Evolutionary conservation across 2,797 vertebrate genomes (phyloP).

Genomic region (Labroides dimidiatus): DNA sequence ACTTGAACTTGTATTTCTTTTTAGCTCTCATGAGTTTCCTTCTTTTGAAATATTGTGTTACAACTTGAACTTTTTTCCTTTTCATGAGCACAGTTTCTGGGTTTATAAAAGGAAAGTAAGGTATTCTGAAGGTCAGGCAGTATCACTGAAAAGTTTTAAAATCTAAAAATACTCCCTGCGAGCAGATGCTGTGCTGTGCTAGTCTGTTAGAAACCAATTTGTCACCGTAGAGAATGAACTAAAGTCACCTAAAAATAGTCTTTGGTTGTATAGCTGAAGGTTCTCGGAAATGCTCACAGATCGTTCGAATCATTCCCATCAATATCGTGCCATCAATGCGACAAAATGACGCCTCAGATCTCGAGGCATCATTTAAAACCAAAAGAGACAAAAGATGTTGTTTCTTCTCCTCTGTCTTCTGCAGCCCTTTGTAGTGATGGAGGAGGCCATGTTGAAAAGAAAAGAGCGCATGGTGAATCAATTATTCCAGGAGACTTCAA

Average conservation of each 20-base stretch:
- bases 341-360: constrained; percentile 23
- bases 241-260: constrained; percentile 14
- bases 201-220: constrained; percentile 30
- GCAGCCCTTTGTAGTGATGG: constrained; percentile 37
- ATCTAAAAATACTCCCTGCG: constrained; percentile 6
- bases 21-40: neutral
- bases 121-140: constrained; percentile 1
- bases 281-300: neutral
- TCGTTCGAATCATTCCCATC: constrained; percentile 27
- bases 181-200: neutral
- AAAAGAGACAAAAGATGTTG: constrained; percentile 7
- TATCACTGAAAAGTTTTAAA: neutral
- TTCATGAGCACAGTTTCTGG: no score
- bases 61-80: neutral
- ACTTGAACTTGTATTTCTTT: neutral
- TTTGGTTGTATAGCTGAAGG: constrained; percentile 1
- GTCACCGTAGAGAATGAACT: constrained; percentile 1
- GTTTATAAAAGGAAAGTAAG: neutral
- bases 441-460: constrained; percentile 35
- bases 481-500: constrained; percentile 73
- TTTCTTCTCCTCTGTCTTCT: constrained; percentile 3
- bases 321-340: constrained; percentile 16
- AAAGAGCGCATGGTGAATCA: constrained; percentile 56
- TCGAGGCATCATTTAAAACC: constrained; percentile 12
- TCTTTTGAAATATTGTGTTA: neutral